Conservation (phyloP, 2,797 vertebrate species). For the Choloepus didactylus region DNA sequence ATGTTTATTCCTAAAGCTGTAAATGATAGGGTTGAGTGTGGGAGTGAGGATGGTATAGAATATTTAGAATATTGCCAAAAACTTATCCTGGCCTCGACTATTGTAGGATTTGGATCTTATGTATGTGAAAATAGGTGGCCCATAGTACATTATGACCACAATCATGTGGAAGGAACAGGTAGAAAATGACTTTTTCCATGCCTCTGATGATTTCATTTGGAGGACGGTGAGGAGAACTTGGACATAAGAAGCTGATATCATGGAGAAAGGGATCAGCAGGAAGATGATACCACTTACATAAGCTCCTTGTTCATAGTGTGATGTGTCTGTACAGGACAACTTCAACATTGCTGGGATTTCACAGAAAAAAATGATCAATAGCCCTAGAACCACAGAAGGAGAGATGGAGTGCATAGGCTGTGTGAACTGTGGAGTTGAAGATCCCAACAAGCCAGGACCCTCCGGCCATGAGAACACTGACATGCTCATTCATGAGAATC, state of each 20-base stretch:
- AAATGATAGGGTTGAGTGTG: not conserved
- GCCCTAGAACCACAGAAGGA: conserved; percentile 3
- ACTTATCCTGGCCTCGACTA: not conserved
- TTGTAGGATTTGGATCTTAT: conserved; percentile 33
- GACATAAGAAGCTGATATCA: not conserved
- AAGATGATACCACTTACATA: not conserved
- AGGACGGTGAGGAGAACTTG: not conserved
- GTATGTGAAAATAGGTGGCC: not conserved
- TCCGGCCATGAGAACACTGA: too few relatives aligned
- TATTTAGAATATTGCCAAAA: not conserved
- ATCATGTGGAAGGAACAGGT: too few relatives aligned
- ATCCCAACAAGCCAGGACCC: too few relatives aligned
- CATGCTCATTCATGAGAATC: not conserved
- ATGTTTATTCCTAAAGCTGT: conserved; percentile 60
- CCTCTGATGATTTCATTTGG: too few relatives aligned
- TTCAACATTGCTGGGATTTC: not conserved
- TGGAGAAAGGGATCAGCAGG: not conserved
- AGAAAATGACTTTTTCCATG: too few relatives aligned
- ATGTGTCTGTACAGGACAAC: conserved; percentile 31
- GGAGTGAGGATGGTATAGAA: conserved; percentile 4
- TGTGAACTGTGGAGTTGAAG: too few relatives aligned
- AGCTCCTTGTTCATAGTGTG: not conserved
- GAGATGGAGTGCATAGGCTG: too few relatives aligned
- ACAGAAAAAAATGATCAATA: not conserved
- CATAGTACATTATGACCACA: not conserved